Base-by-base conservation (phyloP, 35 echinoderm and acorn worm genomes). In the Ophiothrix spiculata region DNA sequence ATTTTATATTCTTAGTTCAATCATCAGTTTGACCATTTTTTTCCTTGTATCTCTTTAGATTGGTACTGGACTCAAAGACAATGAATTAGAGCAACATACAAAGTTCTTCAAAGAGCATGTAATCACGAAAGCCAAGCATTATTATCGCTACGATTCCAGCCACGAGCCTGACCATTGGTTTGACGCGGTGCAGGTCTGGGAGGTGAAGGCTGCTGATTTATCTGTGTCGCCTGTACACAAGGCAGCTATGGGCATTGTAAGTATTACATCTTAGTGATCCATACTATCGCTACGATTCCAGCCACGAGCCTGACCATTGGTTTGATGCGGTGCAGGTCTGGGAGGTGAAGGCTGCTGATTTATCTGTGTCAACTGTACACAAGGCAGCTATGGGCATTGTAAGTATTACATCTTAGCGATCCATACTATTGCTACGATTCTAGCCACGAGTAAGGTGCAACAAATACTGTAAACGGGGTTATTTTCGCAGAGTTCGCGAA, bases 261-360 rank as follows among this genome's bases (percentile, higher is more conserved):
- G 95, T 97, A 31, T 73, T 0, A 34, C 29, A 49, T 49, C 4
- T 33, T 38, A 19, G 19, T 49, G 19, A 49, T 10, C 19, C 19
- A 49, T 19, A 49, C 42, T 49, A 49, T 46, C 89, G 90, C n/a
- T 93, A 80, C 63, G 95, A 98, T 75, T 78, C 79, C 39, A 83
- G 75, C 35, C 88, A 90, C 56, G 86, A 64, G 17, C 95, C 95
- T 38, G 95, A 98, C 74, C 95, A 98, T 60, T 98, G 95, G 95
- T 98, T 98, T 77, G 95, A 98, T 83, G 85, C 92, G 0, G 95
- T 98, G 0, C 95, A 98, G 79, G 95, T 98, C 0, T 98, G 95
- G 95, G 95, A 98, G 80, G 86, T 98, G 25, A 98, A 98, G 82
- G 95, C 95, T 29, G 95, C 95, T 6, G 95, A 98, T 81, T 56